phyloP scores from a whole-genome alignment of 2,113 vertebrate genomes.

The Telmatochromis sp. region DNA sequence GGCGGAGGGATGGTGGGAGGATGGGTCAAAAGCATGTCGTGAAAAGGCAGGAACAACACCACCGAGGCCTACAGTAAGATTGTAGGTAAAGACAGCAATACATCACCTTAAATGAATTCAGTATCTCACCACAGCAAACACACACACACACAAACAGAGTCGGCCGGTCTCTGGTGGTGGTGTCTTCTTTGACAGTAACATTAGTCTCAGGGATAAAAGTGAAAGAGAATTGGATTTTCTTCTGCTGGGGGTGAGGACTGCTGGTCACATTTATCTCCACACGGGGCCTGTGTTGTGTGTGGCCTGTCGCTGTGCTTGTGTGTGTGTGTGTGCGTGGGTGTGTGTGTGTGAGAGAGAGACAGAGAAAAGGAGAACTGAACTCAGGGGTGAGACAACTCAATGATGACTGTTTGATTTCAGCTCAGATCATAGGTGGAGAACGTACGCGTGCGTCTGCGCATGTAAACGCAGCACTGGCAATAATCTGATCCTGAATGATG shows the following conservation, averaged over 20 bases:
- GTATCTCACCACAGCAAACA: slow-evolving; percentile 67
- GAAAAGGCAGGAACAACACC: slow-evolving; percentile 55
- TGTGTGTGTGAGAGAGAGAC: neutral
- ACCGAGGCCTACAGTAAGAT: slow-evolving; percentile 57
- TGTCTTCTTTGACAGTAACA: slow-evolving; percentile 74
- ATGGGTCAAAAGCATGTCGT: slow-evolving; percentile 34
- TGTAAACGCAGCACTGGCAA: slow-evolving; percentile 13
- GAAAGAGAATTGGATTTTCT: slow-evolving; percentile 72
- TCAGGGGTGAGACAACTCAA: neutral
- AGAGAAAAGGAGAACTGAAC: neutral
- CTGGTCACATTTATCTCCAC: slow-evolving; percentile 67
- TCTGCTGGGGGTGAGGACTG: slow-evolving; percentile 67
- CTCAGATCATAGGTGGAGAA: neutral
- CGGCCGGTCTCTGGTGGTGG: slow-evolving; percentile 61
- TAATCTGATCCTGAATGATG: slow-evolving; percentile 15
- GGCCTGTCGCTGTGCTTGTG: neutral
- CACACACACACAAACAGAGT: slow-evolving; percentile 39
- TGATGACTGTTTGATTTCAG: slow-evolving; percentile 44
- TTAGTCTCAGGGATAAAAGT: slow-evolving; percentile 75
- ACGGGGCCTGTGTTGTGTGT: slow-evolving; percentile 33
- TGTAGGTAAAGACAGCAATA: slow-evolving; percentile 71
- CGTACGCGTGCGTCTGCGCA: neutral
- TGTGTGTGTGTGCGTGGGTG: neutral
- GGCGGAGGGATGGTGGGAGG: neutral
- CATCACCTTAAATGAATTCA: slow-evolving; percentile 79